Evolutionary conservation across 1,140 invertebrate genomes (phyloP).

Genomic region (Choristoneura fumiferana): DNA sequence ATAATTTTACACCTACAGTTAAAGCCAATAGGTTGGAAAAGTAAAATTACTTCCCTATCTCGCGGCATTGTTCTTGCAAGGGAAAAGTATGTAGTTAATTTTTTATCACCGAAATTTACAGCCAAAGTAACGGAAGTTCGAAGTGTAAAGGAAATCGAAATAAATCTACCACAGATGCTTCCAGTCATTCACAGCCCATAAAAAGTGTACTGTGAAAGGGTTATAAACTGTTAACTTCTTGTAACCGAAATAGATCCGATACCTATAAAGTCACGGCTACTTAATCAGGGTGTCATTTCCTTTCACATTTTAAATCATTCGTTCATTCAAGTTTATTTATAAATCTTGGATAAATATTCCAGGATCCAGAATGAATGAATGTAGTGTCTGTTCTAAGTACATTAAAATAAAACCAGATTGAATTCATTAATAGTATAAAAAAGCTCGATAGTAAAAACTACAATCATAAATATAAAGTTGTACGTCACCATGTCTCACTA

Average conservation of each 20-base stretch:
- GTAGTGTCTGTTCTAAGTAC: too few relatives aligned
- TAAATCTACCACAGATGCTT: constrained; percentile 70
- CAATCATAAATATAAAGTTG: too few relatives aligned
- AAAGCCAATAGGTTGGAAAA: too few relatives aligned
- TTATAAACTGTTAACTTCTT: constrained; percentile 54
- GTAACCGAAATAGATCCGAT: constrained; percentile 49
- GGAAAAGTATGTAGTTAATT: constrained; percentile 55
- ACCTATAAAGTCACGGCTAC: constrained; percentile 14
- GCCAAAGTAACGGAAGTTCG: constrained; percentile 60
- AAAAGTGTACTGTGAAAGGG: constrained; percentile 57
- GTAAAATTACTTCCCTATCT: constrained; percentile 33
- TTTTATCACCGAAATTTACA: constrained; percentile 64
- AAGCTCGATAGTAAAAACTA: too few relatives aligned
- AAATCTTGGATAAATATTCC: too few relatives aligned
- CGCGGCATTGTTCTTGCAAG: constrained; percentile 45
- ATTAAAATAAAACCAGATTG: too few relatives aligned
- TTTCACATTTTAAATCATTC: constrained; percentile 15
- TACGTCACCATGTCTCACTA: too few relatives aligned
- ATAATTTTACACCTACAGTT: too few relatives aligned
- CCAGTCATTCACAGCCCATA: constrained; percentile 63
- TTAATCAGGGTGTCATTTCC: constrained; percentile 15
- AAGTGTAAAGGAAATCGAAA: constrained; percentile 70
- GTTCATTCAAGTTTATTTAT: neutral
- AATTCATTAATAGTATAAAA: too few relatives aligned
- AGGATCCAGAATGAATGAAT: too few relatives aligned